These are phyloP conservation scores for Enteromius unitaeniatus DNA, from an alignment of 2,797 vertebrate species.

Conservation along the genomic window DNA sequence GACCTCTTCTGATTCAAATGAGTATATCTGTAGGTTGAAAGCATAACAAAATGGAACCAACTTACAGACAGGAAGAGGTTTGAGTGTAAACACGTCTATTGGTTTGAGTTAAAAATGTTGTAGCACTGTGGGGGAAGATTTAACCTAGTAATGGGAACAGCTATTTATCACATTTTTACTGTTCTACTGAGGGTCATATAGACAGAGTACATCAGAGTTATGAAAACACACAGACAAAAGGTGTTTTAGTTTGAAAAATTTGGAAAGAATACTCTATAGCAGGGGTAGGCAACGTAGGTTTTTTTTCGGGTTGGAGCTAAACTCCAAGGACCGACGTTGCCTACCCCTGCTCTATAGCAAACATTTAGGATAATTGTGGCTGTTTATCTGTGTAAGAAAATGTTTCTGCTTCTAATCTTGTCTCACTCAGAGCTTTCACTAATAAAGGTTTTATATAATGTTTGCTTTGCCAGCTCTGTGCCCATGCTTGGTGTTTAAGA, in stretches of 20 bases:
- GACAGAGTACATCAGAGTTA: slow-evolving; percentile 20
- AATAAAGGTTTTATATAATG: slow-evolving; percentile 1
- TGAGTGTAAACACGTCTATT: slow-evolving; percentile 2
- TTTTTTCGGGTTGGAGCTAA: no score
- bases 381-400: slow-evolving; percentile 9
- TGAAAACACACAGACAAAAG: slow-evolving; percentile 24
- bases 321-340: no score
- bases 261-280: not conserved
- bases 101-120: slow-evolving; percentile 3
- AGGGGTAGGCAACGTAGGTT: no score
- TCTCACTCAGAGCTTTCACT: slow-evolving; percentile 1
- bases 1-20: not conserved
- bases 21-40: not conserved
- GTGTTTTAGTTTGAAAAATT: slow-evolving; percentile 50
- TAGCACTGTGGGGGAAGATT: slow-evolving; percentile 7
- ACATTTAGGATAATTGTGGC: slow-evolving; percentile 6
- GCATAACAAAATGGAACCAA: not conserved
- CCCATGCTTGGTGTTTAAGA: not conserved
- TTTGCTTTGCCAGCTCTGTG: slow-evolving; percentile 10
- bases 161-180: not conserved
- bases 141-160: not conserved
- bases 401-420: slow-evolving; percentile 24
- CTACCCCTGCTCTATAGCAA: not conserved
- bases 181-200: slow-evolving; percentile 12
- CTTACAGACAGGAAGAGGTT: not conserved